Base-by-base conservation (phyloP, 2,888 invertebrate genomes). In the Clostera curtula region DNA sequence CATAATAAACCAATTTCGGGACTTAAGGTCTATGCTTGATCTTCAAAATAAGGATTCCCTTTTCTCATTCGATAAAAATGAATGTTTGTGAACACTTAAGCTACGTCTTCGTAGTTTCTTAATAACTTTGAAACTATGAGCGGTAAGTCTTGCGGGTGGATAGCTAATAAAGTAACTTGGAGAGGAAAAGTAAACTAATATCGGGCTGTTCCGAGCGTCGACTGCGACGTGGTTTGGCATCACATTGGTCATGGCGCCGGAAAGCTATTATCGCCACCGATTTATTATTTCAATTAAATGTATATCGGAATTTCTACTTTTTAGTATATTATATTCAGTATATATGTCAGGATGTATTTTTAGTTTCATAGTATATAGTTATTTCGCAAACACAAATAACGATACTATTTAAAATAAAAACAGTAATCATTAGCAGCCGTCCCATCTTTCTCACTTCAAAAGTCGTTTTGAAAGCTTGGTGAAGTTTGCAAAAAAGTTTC, bases 171-270 rank as follows among this genome's bases (percentile, higher is more conserved):
- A 76, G 73, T 76, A 79, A 83, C 74, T 80, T 82, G 64, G 68
- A 80, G 80, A 73, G 74, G 72, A 76, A 82, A 84, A 84, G 84
- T 82, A 84, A 84, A 85, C 84, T 85, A 85, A 85, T 85, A 85
- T 82, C 83, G 74, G 73, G 53, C 64, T 71, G 70, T 70, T 64
- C 63, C 59, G 64, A 51, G 50, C 60, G 68, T 58, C 56, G 58
- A 55, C 57, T 58, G 58, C 31, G 38, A 35, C 39, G 44, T 40
- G 44, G 40, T 46, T n/a, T 43, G 40, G 34, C 27, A 40, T 41
- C 36, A 31, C 30, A 35, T 35, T 42, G 31, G 12, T 28, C 34
- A 33, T 32, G n/a, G 18, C 50, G 43, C 41, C 56, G 35, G 35
- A 29, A 45, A 49, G 55, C 64, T 65, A 61, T 66, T 56, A 59